Percentiles rank a stretch among this genome's conserved stretches.
Evolutionary conservation across 2,113 vertebrate genomes (phyloP).

Genomic region (Tenrec ecaudatus): DNA sequence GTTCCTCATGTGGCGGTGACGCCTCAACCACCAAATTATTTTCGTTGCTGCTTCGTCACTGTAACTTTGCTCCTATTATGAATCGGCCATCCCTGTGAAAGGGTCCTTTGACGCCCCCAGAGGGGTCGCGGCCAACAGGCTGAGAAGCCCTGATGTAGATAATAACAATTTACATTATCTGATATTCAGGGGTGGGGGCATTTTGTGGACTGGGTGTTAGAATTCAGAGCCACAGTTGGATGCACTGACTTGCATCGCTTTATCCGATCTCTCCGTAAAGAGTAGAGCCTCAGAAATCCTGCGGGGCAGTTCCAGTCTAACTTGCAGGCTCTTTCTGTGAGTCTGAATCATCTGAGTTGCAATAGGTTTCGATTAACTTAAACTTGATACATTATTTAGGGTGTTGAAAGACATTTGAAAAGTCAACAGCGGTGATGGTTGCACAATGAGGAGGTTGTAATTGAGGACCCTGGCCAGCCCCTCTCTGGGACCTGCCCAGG

Average conservation of each 20-base stretch:
- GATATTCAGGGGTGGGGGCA: not conserved
- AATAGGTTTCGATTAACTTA: not conserved
- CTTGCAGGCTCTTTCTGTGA: not conserved
- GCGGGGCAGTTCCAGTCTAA: not conserved
- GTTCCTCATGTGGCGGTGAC: too few species aligned
- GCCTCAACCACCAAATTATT: too few species aligned
- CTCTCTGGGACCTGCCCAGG: not conserved
- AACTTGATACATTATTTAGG: not conserved
- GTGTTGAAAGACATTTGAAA: not conserved
- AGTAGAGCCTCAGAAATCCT: not conserved
- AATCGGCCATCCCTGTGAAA: too few species aligned
- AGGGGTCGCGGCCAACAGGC: too few species aligned
- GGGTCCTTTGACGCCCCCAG: too few species aligned
- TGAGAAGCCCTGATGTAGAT: too few species aligned
- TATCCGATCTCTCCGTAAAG: not conserved
- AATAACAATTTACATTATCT: not conserved
- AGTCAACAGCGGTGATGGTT: not conserved
- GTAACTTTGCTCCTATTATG: too few species aligned
- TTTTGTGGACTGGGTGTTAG: constrained; percentile 17
- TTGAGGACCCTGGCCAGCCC: not conserved
- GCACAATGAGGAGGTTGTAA: not conserved
- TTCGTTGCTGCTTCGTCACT: too few species aligned
- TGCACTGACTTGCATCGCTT: not conserved
- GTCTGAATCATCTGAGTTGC: not conserved
- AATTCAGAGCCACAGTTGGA: not conserved